Evolutionary conservation across 2,113 vertebrate genomes (phyloP).

Genomic region (Todiramphus saurophagus): DNA sequence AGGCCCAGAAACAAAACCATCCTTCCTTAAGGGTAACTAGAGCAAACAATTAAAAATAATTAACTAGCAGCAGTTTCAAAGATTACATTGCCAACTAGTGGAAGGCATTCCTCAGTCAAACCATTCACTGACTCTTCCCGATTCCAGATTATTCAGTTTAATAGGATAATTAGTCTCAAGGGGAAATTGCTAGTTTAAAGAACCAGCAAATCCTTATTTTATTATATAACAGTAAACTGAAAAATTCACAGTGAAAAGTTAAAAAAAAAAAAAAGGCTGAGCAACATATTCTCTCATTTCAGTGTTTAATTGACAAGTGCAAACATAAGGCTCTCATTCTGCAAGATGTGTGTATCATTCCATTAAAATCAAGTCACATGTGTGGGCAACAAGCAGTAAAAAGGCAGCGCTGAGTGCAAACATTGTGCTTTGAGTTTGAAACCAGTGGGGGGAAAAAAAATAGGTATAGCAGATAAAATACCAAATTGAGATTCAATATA

Average conservation of each 20-base stretch:
- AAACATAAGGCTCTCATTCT: conserved; percentile 57
- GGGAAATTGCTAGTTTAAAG: neutral
- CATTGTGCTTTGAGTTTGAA: neutral
- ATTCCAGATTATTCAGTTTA: neutral
- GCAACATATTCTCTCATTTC: conserved; percentile 27
- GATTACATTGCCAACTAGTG: neutral
- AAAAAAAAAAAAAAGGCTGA: neutral
- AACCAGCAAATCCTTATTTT: neutral
- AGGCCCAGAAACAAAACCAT: neutral
- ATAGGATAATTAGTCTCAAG: neutral
- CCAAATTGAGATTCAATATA: neutral
- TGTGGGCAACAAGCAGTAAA: conserved; percentile 53
- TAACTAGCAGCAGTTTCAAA: neutral
- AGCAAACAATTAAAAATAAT: neutral
- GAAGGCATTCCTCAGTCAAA: neutral
- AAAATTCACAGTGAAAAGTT: neutral
- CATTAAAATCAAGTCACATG: conserved; percentile 20
- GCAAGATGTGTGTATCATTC: conserved; percentile 25
- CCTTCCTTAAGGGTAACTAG: neutral
- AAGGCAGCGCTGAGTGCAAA: conserved; percentile 9
- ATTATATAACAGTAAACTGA: neutral
- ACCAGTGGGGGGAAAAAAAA: neutral
- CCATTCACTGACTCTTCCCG: neutral
- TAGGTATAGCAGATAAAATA: neutral
- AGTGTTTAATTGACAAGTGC: conserved; percentile 58